A percentile compares a stretch with the other conserved stretches of the same genome.
Conservation (phyloP, 1,140 invertebrate species). For the Lasaia peninsularis region DNA sequence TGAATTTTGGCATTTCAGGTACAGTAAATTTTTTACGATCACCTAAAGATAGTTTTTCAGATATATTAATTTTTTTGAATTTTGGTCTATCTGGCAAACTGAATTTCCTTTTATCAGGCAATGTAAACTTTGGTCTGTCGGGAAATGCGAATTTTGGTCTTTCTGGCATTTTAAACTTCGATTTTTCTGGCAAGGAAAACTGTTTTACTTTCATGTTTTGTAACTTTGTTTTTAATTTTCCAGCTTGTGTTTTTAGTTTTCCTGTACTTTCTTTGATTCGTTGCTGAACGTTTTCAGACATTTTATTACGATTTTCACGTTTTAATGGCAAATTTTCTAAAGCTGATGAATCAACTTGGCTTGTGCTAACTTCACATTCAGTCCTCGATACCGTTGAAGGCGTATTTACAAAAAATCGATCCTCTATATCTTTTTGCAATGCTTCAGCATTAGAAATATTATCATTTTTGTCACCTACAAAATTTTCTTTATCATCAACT, state of each 20-base stretch:
- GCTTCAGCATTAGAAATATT: constrained; percentile 61
- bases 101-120: constrained; percentile 78
- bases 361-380: constrained; percentile 82
- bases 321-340: constrained; percentile 81
- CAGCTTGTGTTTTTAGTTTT: constrained; percentile 79
- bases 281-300: constrained; percentile 69
- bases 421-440: constrained; percentile 79
- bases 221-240: constrained; percentile 79
- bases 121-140: constrained; percentile 76
- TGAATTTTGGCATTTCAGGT: constrained; percentile 78
- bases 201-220: constrained; percentile 78
- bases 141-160: constrained; percentile 77
- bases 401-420: constrained; percentile 71
- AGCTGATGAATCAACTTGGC: constrained; percentile 81
- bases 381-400: constrained; percentile 80
- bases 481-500: constrained; percentile 49
- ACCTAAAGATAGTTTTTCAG: constrained; percentile 78
- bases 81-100: constrained; percentile 78
- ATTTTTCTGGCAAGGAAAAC: constrained; percentile 77
- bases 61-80: constrained; percentile 79
- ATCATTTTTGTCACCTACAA: constrained; percentile 61
- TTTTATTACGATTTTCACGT: constrained; percentile 78
- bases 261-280: constrained; percentile 76
- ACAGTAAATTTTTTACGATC: constrained; percentile 78
- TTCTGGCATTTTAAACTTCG: constrained; percentile 78